Conservation (phyloP, 2,888 invertebrate genomes). For the Conchocele bisecta region DNA sequence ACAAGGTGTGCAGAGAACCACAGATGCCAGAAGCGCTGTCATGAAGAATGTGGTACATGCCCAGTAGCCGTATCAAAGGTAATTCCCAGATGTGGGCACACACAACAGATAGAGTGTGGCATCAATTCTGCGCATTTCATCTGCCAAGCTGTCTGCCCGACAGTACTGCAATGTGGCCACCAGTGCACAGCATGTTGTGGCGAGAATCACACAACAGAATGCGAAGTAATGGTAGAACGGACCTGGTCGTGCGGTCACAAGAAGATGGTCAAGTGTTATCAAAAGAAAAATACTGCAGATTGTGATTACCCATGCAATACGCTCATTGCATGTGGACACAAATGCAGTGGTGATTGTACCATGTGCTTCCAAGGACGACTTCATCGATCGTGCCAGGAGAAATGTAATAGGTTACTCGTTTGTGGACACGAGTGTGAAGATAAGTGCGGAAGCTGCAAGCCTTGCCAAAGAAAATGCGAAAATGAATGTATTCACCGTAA, state of each 20-base stretch:
- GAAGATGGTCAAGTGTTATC: too few species aligned
- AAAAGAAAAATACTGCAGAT: too few species aligned
- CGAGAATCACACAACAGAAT: too few species aligned
- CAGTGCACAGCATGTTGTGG: slow-evolving; percentile 14
- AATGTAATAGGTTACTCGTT: background rate
- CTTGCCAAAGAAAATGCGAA: too few species aligned
- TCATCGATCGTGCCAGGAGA: background rate
- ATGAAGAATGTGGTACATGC: slow-evolving; percentile 14
- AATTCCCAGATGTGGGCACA: slow-evolving; percentile 23
- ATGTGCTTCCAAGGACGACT: background rate
- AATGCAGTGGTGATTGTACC: background rate
- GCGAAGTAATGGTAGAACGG: too few species aligned
- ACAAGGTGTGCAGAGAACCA: slow-evolving; percentile 1
- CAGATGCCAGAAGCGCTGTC: slow-evolving; percentile 14
- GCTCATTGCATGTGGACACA: too few species aligned
- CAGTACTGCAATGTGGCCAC: slow-evolving; percentile 17
- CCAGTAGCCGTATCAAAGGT: slow-evolving; percentile 12
- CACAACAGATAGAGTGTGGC: slow-evolving; percentile 6
- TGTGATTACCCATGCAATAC: too few species aligned
- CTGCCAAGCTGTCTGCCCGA: slow-evolving; percentile 15
- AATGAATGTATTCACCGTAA: too few species aligned
- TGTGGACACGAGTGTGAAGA: slow-evolving; percentile 4
- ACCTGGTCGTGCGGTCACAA: too few species aligned
- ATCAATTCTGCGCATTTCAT: background rate
- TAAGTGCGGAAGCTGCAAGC: background rate